Base-by-base conservation (phyloP, 1,140 invertebrate genomes). In the Zaprionus nigranus region DNA sequence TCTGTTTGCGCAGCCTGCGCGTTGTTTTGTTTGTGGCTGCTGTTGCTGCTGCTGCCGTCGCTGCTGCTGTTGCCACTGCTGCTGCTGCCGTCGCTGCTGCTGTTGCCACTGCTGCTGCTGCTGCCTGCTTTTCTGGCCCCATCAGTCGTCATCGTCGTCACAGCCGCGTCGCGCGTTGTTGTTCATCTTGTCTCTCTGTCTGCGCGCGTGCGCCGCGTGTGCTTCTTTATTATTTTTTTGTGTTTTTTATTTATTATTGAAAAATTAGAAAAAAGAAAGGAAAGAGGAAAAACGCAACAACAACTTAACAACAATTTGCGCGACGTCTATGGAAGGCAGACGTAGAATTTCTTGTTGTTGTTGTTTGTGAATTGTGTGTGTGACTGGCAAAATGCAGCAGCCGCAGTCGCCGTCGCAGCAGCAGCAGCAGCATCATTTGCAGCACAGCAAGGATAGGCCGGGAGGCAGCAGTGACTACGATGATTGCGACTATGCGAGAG, bases 361-460 rank as follows among this genome's bases (percentile, higher is more conserved):
- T 51, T 70, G 36, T 38, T 54, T 34, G 49, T 63, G 36, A 63
- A 56, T 22, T 20, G 17, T 75, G 61, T 69, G 49, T 73, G 68
- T 57, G 3, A 4, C 15, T 38, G 22, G 12, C 43, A 87, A 82
- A 79, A 86, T 82, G 79, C 82, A 75, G 46, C 63, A 46, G 40
- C 61, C 30, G 46, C 46, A 46, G 40, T 46, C 38, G 13, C 5
- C 38, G 15, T 40, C 40, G 40, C 75, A 78, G 17, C 73, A 65
- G 40, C 75, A 78, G 17, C 73, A 65, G 68, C 68, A 30, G 5
- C 2, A 30, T 5, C 5, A 15, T 5, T 40, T 7, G n/a, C 75
- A 78, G 17, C 73, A 65, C 62, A 66, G 51, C 66, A 79, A 83
- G 77, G 60, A 83, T 76, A 83, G 60, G 46, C 26, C 28, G 28